Base-by-base conservation (phyloP, 2,113 vertebrate genomes). In the Rhabdornis inornatus region DNA sequence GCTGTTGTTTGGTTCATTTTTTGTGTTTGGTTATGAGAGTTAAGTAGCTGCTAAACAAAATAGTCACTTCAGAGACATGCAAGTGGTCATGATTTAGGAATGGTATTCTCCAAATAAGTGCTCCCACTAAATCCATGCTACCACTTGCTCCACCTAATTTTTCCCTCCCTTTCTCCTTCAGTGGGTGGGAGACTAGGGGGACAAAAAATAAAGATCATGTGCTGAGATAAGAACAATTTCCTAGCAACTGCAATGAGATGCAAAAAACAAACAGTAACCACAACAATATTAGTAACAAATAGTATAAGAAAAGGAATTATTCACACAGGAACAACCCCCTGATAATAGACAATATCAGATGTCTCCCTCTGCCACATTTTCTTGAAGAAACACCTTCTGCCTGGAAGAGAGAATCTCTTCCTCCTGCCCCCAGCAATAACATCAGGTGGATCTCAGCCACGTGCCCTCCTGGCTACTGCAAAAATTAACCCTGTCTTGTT, bases 81-180 rank as follows among this genome's bases (percentile, higher is more conserved):
- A 31, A 75, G 13, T 69, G 30, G 15, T 57, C 42, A 31, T 65
- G 24, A 13, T 49, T 85, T 57, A 85, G 20, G 35, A 65, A 30
- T 25, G 7, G 8, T 65, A 16, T 65, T 85, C 24, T 66, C 9
- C 71, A 57, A 3, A 57, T 49, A 13, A 50, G 24, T 57, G 25
- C 13, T 85, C 20, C 31, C 52, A 42, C 8, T 25, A 49, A 49
- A 85, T 11, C 25, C 24, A 42, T n/a, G 5, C 10, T 30, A n/a
- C 30, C 16, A 20, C 30, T 49, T 0, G 0, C 20, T 75, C 35
- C 30, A 39, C 25, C 13, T 2, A 16, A 10, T 66, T 86, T 66
- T 42, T 19, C 20, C 13, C 7, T 66, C 16, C 20, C 10, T n/a
- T 57, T 57, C 31, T 50, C 52, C 24, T 76, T 47, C 25, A 50